Evolutionary conservation across 2,113 vertebrate species (phyloP), one percentile per base, ranked within the genome.

Genomic region (Calonectris borealis): DNA sequence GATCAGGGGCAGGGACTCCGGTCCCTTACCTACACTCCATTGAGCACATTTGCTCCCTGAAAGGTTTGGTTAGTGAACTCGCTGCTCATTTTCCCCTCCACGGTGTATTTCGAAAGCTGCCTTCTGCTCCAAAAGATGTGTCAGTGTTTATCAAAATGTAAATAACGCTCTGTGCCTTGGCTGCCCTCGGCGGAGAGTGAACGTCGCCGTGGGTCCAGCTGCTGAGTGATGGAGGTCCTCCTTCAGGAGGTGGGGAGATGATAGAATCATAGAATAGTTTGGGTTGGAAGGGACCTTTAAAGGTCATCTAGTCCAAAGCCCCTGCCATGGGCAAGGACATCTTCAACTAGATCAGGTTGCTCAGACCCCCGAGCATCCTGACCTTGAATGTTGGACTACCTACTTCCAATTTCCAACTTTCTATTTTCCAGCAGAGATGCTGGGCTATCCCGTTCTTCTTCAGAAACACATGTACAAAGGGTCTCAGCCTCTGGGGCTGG

Each of bases 51-150:
- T 80, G 32, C 48, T 61, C 64, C 25, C 3, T 9, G 21, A 6
- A 8, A 15, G 11, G 49, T 90, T 48, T 36, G 31, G 21, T 10
- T 24, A 55, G 60, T 16, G 76, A 88, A 2, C 10, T 44, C 1
- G 0, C 44, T 54, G 32, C 83, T 34, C 9, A 0, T 55, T 58
- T 51, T 36, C 51, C n/a, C n/a, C 11, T 40, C 16, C 1, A 6
- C 36, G 52, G 57, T 17, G 38, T 58, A 13, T 89, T 93, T 83
- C 11, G 1, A 78, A 73, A 96, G 49, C 70, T 62, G 54, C n/a
- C 19, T 77, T 32, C 32, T 72, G 62, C 57, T 91, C 71, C 17
- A 24, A 29, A 60, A 27, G 91, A 46, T 65, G 68, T 65, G 64
- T 61, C 21, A 8, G 54, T 54, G 68, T 73, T 95, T 76, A 34